Percentiles rank a stretch among this genome's conserved stretches.
These are phyloP conservation scores for Meloidogyne chitwoodi DNA, from an alignment of 1,140 invertebrate genomes.

Conservation along the genomic window DNA sequence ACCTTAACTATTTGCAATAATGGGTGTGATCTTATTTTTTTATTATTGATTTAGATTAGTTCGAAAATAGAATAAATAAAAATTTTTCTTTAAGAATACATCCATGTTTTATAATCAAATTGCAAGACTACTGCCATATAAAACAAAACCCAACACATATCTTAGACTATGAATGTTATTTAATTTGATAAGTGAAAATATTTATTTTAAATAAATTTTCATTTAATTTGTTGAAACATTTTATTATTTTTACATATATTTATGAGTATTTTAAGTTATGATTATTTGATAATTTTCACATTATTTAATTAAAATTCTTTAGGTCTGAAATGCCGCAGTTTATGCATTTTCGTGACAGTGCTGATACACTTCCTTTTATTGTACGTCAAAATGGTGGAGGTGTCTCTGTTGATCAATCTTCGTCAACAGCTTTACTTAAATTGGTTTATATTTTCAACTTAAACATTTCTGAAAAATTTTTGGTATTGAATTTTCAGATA, in stretches of 20 bases:
- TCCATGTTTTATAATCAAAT: neutral
- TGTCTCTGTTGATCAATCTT: neutral
- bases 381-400: neutral
- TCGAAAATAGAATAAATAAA: neutral
- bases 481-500: too few species aligned
- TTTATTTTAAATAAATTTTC: neutral
- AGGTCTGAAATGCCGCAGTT: neutral
- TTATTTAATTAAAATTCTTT: neutral
- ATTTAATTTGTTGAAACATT: too few species aligned
- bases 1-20: neutral
- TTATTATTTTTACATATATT: too few species aligned
- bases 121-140: neutral
- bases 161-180: neutral
- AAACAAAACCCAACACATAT: neutral
- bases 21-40: neutral
- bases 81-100: neutral
- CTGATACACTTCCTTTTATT: conserved; percentile 8
- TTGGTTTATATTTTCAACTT: neutral
- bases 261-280: too few species aligned
- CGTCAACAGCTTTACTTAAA: neutral
- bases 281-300: too few species aligned
- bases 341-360: conserved; percentile 1
- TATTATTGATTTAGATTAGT: too few species aligned
- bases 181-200: neutral
- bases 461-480: too few species aligned